These are phyloP conservation scores for Percopsis omiscomaycus DNA, from an alignment of 2,797 vertebrate species.

Conservation along the genomic window DNA sequence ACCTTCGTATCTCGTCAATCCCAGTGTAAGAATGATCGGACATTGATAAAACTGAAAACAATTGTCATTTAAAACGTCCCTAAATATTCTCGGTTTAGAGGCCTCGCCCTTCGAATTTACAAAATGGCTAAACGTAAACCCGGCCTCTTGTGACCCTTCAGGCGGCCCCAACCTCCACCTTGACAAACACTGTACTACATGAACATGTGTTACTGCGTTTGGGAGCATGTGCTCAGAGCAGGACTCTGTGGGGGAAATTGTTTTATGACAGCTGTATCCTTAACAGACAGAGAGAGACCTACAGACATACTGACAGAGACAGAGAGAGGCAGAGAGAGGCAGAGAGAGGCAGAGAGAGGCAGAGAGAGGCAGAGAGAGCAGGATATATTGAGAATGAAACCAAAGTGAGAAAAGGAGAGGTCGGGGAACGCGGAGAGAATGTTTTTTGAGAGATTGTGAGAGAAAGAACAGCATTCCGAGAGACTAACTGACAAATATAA, in stretches of 20 bases:
- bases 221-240: not conserved
- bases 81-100: too few relatives aligned
- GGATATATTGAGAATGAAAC: not conserved
- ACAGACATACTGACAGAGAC: not conserved
- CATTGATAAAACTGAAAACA: too few relatives aligned
- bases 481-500: not conserved
- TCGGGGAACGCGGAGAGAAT: not conserved
- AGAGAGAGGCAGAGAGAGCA: slow-evolving; percentile 2
- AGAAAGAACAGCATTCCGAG: not conserved
- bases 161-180: not conserved
- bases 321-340: not conserved
- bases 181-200: not conserved
- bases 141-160: not conserved
- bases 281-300: not conserved
- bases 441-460: not conserved
- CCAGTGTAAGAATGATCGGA: too few relatives aligned
- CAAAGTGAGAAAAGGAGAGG: not conserved
- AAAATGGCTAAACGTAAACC: too few relatives aligned
- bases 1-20: too few relatives aligned
- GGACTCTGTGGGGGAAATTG: not conserved
- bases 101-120: too few relatives aligned
- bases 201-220: too few relatives aligned
- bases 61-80: too few relatives aligned
- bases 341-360: not conserved
- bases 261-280: not conserved